Conservation (phyloP, 53 echinoderm and acorn worm species). For the Antedon mediterranea region DNA sequence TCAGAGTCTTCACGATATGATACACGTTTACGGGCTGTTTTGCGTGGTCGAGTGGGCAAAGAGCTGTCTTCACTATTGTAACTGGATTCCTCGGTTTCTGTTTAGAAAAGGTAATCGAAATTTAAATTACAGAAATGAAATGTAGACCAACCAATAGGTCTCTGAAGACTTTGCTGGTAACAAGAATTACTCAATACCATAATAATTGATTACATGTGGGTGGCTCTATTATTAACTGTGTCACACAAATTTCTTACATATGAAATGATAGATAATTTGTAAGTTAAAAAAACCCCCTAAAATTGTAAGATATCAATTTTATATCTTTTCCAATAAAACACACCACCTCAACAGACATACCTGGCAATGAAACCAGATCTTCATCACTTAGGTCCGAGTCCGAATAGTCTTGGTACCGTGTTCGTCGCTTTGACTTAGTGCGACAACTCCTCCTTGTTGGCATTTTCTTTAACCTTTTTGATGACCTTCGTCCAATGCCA, state of each 20-base stretch:
- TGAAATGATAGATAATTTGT: too few species aligned
- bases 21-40: slow-evolving; percentile 13
- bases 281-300: too few species aligned
- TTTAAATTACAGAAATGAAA: too few species aligned
- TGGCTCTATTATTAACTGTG: too few species aligned
- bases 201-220: too few species aligned
- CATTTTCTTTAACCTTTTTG: slow-evolving; percentile 15
- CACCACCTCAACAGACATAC: background rate
- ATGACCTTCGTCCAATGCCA: slow-evolving; percentile 6
- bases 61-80: background rate
- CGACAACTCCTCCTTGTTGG: slow-evolving; percentile 44
- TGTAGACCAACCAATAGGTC: too few species aligned
- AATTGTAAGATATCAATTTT: too few species aligned
- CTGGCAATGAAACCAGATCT: background rate
- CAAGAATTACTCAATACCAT: too few species aligned
- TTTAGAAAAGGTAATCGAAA: background rate
- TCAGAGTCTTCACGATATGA: slow-evolving; percentile 26
- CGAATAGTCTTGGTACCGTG: slow-evolving; percentile 31
- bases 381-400: slow-evolving; percentile 10
- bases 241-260: too few species aligned
- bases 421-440: slow-evolving; percentile 4
- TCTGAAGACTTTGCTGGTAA: too few species aligned
- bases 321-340: background rate
- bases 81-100: background rate
- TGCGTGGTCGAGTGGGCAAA: slow-evolving; percentile 1